Conservation (phyloP, 2,113 vertebrate genomes). For the Passer domesticus region DNA sequence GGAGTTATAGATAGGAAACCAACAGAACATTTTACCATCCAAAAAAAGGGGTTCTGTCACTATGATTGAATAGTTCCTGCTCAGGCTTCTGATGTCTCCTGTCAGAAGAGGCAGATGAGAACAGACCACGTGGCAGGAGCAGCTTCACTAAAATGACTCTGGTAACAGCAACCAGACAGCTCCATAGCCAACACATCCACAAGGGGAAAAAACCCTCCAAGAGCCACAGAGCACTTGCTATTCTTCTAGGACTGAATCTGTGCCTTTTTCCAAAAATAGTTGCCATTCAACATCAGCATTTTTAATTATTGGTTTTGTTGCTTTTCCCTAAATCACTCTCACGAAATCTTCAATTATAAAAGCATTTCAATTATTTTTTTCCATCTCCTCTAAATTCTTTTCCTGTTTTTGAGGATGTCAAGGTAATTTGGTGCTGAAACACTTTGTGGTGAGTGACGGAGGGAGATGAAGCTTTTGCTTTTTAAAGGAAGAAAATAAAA, state of each 20-base stretch:
- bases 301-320: neutral
- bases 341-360: neutral
- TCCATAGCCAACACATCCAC: neutral
- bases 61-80: neutral
- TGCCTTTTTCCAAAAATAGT: neutral
- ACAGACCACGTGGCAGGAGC: neutral
- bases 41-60: conserved; percentile 1
- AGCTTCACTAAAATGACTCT: neutral
- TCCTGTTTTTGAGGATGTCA: neutral
- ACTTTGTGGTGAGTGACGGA: neutral
- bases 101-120: conserved; percentile 1
- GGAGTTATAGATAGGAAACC: neutral
- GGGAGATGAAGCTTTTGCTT: neutral
- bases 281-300: neutral
- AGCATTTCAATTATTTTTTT: neutral
- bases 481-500: neutral
- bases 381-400: neutral
- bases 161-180: conserved; percentile 5
- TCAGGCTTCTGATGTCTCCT: conserved; percentile 3
- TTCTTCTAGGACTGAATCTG: neutral
- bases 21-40: conserved; percentile 21
- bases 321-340: neutral
- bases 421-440: neutral
- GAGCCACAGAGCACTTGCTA: neutral
- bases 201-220: neutral